Conservation (phyloP, 2,113 vertebrate species). For the Hirundichthys speculiger region DNA sequence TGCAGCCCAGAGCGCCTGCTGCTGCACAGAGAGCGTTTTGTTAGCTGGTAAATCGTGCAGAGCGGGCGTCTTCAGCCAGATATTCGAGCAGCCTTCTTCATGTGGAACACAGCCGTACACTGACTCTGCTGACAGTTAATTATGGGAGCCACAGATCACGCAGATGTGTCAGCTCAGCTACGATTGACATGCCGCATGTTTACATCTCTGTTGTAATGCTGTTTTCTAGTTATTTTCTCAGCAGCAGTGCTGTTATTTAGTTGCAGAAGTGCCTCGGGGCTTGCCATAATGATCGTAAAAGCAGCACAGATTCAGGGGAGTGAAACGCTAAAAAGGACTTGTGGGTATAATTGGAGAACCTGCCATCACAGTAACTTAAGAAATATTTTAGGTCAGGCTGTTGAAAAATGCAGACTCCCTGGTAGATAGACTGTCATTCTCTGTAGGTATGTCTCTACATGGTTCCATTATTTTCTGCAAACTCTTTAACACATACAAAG, state of each 20-base stretch:
- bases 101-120: constrained; percentile 61
- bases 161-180: constrained; percentile 67
- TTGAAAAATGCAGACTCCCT: constrained; percentile 44
- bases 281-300: constrained; percentile 80
- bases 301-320: constrained; percentile 66
- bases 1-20: constrained; percentile 45
- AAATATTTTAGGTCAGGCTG: constrained; percentile 62
- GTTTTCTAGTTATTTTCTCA: constrained; percentile 71
- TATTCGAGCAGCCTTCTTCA: constrained; percentile 71
- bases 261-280: constrained; percentile 73
- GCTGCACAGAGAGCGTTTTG: constrained; percentile 55
- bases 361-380: constrained; percentile 65
- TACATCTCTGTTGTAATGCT: constrained; percentile 73
- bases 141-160: constrained; percentile 78
- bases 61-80: constrained; percentile 67
- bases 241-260: constrained; percentile 62
- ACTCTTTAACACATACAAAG: constrained; percentile 34
- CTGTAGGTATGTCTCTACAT: constrained; percentile 38
- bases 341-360: constrained; percentile 74
- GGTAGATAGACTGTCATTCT: constrained; percentile 52
- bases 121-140: constrained; percentile 81
- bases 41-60: constrained; percentile 53
- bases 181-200: constrained; percentile 71
- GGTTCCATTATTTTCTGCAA: constrained; percentile 56
- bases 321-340: constrained; percentile 65